Base-by-base conservation (phyloP, 2,888 invertebrate species). In the Cerceris rybyensis region DNA sequence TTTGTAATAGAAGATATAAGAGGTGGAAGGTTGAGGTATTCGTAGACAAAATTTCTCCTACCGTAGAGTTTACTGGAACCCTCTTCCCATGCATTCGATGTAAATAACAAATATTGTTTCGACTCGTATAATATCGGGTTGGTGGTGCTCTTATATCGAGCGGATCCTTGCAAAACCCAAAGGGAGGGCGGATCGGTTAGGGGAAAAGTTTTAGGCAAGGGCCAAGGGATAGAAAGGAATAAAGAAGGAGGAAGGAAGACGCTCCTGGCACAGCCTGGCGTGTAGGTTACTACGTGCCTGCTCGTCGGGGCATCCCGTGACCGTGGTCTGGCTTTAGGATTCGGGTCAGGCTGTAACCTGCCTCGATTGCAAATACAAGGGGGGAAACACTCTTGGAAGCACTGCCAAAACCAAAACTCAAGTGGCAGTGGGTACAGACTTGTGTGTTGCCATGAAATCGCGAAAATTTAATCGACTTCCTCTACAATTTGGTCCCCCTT, bases 391-490 rank as follows among this genome's bases (percentile, higher is more conserved):
- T 85, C 84, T 87, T 86, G 85, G 88, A 89, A 86, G 82, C 85
- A 75, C 82, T 90, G 90, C 89, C 90, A 90, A 90, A 90, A 90
- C 86, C 88, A 89, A 90, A 89, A 89, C 88, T 89, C 89, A 86
- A 89, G 87, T 88, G 83, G 82, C 82, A 85, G 77, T 69, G 80
- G 79, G 78, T 70, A 83, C 74, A 74, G 77, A 78, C 68, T 78
- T 72, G 66, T 78, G 73, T 78, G 83, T 70, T 77, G 75, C 75
- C 84, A 78, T 81, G 78, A 87, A 83, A 81, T 86, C 80, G 84
- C 86, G 85, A 84, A 88, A 89, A 88, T 89, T 88, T 87, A 89
- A 88, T 88, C 86, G 87, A 71, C 78, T 65, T 67, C 55, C 79
- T 70, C 73, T 41, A 58, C 78, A 74, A 73, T 76, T 82, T 71